These are phyloP conservation scores for Polypedilum vanderplanki DNA, from an alignment of 1,140 invertebrate genomes.

Conservation along the genomic window DNA sequence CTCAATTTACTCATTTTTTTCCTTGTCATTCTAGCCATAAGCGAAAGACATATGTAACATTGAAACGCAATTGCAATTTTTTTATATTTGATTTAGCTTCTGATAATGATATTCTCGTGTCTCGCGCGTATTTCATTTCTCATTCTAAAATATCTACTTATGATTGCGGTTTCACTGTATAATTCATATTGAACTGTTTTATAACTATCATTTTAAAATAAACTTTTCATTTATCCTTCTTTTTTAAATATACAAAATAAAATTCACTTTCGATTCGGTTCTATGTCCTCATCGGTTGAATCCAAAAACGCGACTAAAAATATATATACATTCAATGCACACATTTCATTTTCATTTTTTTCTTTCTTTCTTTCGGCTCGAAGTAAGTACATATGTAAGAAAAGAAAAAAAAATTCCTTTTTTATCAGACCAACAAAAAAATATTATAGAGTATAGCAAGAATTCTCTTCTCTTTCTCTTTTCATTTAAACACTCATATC, in stretches of 20 bases:
- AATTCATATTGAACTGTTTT: neutral
- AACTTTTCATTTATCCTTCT: neutral
- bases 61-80: neutral
- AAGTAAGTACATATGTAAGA: neutral
- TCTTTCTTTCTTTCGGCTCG: conserved; percentile 2
- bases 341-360: conserved; percentile 21
- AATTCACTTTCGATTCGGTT: neutral
- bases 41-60: neutral
- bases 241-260: neutral
- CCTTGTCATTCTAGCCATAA: neutral
- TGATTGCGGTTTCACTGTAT: neutral
- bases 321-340: neutral
- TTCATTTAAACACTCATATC: conserved; percentile 9
- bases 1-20: neutral
- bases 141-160: neutral
- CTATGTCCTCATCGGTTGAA: conserved; percentile 24
- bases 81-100: neutral
- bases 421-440: conserved; percentile 22
- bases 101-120: neutral
- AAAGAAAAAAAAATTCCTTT: conserved; percentile 15
- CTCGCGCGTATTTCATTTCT: neutral
- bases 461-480: neutral
- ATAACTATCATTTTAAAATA: neutral
- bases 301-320: conserved; percentile 27
- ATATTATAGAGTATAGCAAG: neutral